Conservation (phyloP, 2,113 vertebrate species). For the Naja naja region DNA sequence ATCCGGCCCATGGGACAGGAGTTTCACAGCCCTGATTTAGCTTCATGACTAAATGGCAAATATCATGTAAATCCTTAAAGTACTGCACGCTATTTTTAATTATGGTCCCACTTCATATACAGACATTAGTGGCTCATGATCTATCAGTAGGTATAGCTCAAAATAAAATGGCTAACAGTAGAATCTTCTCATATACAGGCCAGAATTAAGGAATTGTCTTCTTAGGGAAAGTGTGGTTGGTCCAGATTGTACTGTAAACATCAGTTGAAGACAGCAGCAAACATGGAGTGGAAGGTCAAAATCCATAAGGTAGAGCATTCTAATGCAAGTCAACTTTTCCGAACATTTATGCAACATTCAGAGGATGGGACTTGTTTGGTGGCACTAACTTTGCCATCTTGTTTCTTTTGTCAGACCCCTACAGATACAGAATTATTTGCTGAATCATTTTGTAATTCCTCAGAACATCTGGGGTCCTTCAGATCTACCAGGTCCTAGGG, state of each 20-base stretch:
- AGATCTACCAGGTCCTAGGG: too few relatives aligned
- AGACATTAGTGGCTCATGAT: background rate
- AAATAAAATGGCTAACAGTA: background rate
- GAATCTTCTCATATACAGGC: background rate
- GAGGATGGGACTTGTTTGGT: background rate
- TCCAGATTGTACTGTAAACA: background rate
- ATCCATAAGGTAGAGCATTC: background rate
- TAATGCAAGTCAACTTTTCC: background rate
- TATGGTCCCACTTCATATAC: background rate
- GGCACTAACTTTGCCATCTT: background rate
- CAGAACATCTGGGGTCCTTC: too few relatives aligned
- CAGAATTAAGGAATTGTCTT: background rate
- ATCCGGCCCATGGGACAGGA: too few relatives aligned
- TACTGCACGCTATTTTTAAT: background rate
- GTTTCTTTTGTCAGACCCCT: background rate
- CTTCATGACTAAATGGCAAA: background rate
- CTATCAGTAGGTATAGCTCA: background rate
- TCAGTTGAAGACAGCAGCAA: background rate
- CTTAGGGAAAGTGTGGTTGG: background rate
- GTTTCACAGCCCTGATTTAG: too few relatives aligned
- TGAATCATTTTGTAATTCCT: too few relatives aligned
- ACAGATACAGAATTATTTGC: background rate
- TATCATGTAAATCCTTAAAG: background rate
- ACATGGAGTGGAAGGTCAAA: background rate
- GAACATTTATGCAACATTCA: background rate